These are phyloP conservation scores for Burhinus bistriatus DNA, from an alignment of 2,113 vertebrate species.

Conservation along the genomic window DNA sequence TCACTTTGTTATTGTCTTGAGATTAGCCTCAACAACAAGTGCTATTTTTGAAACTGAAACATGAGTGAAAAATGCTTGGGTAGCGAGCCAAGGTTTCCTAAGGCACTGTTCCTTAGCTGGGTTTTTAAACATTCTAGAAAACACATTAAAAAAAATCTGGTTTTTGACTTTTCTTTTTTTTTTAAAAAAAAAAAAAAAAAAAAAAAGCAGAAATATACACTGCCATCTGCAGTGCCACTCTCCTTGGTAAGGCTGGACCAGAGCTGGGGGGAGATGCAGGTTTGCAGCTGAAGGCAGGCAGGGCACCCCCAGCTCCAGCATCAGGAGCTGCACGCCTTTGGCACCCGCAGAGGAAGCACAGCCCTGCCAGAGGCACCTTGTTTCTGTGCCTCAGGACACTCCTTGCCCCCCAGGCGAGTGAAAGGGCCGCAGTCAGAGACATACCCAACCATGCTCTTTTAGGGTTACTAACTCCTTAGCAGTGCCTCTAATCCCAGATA, in stretches of 20 bases:
- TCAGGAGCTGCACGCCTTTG: too few species aligned
- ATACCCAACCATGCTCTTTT: not conserved
- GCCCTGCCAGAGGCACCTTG: too few species aligned
- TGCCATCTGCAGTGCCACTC: too few species aligned
- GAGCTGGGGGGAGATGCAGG: too few species aligned
- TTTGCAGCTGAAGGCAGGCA: too few species aligned
- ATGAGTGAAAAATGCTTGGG: not conserved
- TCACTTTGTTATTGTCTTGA: slow-evolving; percentile 17
- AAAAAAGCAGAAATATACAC: too few species aligned
- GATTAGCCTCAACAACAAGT: slow-evolving; percentile 30
- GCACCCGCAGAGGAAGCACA: too few species aligned
- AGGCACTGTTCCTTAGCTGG: slow-evolving; percentile 29
- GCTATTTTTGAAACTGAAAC: slow-evolving; percentile 53
- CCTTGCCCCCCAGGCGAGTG: too few species aligned
- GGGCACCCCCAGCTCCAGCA: too few species aligned
- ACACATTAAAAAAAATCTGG: not conserved
- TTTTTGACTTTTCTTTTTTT: not conserved
- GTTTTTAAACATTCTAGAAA: slow-evolving; percentile 17
- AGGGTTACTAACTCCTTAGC: not conserved
- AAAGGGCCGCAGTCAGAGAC: too few species aligned
- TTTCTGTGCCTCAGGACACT: too few species aligned
- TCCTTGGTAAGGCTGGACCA: too few species aligned
- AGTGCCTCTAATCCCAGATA: not conserved
- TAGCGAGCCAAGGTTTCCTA: slow-evolving; percentile 36
- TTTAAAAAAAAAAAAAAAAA: not conserved